Evolutionary conservation across 2,888 invertebrate genomes (phyloP).

Genomic region (Petrolisthes cinctipes): DNA sequence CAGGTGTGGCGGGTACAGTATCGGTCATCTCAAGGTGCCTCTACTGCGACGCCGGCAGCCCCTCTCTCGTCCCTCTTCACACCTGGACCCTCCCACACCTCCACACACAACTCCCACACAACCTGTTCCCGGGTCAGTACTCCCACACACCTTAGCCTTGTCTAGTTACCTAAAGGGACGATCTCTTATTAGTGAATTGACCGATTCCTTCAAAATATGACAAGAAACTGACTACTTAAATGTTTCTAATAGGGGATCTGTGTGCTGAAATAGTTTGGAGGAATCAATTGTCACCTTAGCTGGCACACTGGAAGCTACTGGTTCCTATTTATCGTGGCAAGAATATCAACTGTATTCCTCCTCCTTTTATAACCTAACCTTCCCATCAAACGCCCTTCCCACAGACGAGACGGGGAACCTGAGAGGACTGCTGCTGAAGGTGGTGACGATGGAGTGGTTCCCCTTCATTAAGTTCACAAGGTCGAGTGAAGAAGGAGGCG

Average conservation of each 20-base stretch:
- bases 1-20: background rate
- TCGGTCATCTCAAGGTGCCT: conserved; percentile 27
- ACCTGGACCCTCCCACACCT: background rate
- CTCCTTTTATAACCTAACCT: background rate
- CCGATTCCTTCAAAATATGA: too few relatives aligned
- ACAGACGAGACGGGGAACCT: conserved; percentile 42
- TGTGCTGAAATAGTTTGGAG: background rate
- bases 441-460: conserved; percentile 60
- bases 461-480: conserved; percentile 33
- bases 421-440: conserved; percentile 40
- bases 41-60: conserved; percentile 31
- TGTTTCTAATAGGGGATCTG: too few relatives aligned
- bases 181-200: too few relatives aligned
- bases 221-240: too few relatives aligned
- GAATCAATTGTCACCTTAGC: background rate
- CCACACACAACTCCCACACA: background rate
- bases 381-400: background rate
- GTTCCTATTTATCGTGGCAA: background rate
- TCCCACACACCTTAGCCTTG: background rate
- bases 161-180: too few relatives aligned
- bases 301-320: background rate
- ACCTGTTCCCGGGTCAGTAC: conserved; percentile 12
- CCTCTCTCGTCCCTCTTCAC: background rate
- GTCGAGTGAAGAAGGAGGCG: conserved; percentile 20
- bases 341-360: background rate